Percentiles rank a stretch among this genome's conserved stretches.
Conservation (phyloP, 2,797 vertebrate genomes). For the Rhincodon typus region DNA sequence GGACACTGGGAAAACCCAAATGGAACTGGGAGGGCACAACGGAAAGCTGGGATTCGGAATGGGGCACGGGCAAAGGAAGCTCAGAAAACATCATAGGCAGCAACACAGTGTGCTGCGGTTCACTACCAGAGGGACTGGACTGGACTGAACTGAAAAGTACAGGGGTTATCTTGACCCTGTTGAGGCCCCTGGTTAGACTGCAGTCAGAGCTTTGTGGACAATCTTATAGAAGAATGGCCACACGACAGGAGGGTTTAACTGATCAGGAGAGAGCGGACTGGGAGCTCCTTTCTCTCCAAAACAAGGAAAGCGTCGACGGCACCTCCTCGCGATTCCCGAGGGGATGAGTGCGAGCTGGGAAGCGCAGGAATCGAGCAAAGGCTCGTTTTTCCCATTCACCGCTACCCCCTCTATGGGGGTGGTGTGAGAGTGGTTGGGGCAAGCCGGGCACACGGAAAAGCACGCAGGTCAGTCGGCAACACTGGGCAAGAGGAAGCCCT, state of each 20-base stretch:
- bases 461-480: too few species aligned
- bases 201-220: neutral
- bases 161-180: neutral
- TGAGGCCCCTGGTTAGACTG: neutral
- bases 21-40: neutral
- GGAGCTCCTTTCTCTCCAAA: neutral
- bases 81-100: neutral
- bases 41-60: neutral
- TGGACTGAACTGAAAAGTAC: neutral
- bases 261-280: neutral
- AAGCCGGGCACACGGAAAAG: too few species aligned
- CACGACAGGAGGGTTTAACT: neutral
- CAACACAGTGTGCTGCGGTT: neutral
- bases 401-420: neutral
- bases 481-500: too few species aligned
- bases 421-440: neutral
- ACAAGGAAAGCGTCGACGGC: too few species aligned
- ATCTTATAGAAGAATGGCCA: neutral
- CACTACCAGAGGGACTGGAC: neutral
- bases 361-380: neutral
- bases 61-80: neutral
- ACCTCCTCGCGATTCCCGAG: neutral
- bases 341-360: neutral
- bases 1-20: neutral
- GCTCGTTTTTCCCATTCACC: neutral